A percentile compares a stretch with the other conserved stretches of the same genome.
Evolutionary conservation across 2,113 vertebrate genomes (phyloP).

Genomic region (Agapornis roseicollis): DNA sequence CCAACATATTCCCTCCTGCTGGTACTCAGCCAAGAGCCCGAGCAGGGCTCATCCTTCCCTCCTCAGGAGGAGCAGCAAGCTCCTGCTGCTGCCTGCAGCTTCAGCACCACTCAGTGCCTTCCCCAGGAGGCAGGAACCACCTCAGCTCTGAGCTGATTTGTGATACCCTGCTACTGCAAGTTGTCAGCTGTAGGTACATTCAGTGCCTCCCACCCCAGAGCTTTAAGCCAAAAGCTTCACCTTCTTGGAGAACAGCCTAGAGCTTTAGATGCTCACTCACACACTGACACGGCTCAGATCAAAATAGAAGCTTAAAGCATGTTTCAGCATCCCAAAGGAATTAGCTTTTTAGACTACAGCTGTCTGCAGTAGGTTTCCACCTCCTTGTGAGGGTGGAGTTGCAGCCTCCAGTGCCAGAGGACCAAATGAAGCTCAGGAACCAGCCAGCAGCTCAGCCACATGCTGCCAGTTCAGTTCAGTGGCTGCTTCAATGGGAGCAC

Average conservation of each 20-base stretch:
- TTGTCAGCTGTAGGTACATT: neutral
- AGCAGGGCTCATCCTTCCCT: neutral
- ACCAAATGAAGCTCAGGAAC: neutral
- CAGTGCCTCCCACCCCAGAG: neutral
- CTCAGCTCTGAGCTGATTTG: neutral
- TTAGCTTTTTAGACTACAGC: neutral
- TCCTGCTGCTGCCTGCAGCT: neutral
- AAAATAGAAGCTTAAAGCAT: neutral
- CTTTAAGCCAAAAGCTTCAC: neutral
- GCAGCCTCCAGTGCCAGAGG: neutral
- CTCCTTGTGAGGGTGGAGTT: neutral
- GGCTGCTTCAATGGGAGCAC: neutral
- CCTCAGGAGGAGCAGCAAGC: neutral
- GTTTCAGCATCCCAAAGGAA: neutral
- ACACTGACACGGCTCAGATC: neutral
- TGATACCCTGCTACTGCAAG: neutral
- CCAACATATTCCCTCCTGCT: neutral
- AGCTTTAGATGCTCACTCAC: neutral
- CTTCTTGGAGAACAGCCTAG: neutral
- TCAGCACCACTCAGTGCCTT: neutral
- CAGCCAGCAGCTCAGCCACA: neutral
- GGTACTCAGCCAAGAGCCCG: constrained; percentile 13
- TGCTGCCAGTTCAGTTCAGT: neutral
- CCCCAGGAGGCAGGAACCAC: constrained; percentile 11
- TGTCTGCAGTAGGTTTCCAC: neutral